Conservation (phyloP, 2,113 vertebrate species). For the Brienomyrus brachyistius region DNA sequence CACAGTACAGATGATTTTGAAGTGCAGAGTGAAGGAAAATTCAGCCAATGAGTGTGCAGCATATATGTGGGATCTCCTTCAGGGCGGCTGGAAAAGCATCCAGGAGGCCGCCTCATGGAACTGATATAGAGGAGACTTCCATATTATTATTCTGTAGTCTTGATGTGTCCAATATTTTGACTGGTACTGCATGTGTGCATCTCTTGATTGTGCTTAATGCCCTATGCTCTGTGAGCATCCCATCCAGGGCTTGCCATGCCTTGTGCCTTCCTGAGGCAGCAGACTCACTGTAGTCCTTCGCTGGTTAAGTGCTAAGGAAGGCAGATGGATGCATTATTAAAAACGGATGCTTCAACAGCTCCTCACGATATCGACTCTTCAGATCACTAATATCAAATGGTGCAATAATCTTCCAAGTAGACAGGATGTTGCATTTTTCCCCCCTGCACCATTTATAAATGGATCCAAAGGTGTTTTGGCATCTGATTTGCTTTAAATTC, state of each 20-base stretch:
- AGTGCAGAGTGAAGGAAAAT: not conserved
- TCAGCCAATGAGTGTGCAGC: not conserved
- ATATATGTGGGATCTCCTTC: not conserved
- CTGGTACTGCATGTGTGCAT: not conserved
- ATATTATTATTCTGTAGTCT: not conserved
- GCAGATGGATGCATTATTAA: not conserved
- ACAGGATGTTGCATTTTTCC: not conserved
- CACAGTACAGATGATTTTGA: not conserved
- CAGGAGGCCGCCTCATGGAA: not conserved
- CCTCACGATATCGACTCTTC: not conserved
- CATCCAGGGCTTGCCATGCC: not conserved
- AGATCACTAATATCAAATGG: not conserved
- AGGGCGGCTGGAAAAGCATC: not conserved
- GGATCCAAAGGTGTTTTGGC: not conserved
- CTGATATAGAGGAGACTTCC: not conserved
- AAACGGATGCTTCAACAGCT: not conserved
- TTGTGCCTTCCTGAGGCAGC: not conserved
- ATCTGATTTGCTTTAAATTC: not conserved
- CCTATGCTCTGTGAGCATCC: not conserved
- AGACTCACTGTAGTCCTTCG: not conserved
- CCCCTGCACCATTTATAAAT: not conserved
- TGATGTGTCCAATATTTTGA: not conserved
- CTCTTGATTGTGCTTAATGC: not conserved
- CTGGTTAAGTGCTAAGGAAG: not conserved
- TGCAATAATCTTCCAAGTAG: not conserved